phyloP scores from a whole-genome alignment of 53 echinoderm and acorn worm species.

The Holothuria scabra region DNA sequence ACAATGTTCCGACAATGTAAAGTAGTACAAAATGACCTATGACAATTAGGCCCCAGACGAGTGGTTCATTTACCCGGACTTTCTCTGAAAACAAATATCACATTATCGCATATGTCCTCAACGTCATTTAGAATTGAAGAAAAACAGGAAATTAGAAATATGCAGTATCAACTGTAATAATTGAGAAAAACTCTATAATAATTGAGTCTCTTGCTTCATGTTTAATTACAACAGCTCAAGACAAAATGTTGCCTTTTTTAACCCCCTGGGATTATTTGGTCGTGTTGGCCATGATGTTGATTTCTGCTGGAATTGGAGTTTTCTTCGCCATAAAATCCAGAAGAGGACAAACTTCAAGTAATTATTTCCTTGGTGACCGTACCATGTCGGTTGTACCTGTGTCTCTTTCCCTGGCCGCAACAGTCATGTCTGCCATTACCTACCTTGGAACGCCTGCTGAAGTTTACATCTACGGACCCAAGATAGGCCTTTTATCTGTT shows the following conservation, averaged over 20 bases:
- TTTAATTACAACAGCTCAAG: no score
- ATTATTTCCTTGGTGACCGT: constrained; percentile 36
- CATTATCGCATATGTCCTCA: no score
- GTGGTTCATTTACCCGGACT: no score
- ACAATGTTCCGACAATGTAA: no score
- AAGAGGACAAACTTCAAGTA: neutral
- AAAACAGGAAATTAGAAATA: no score
- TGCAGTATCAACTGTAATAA: no score
- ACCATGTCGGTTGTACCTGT: constrained; percentile 21
- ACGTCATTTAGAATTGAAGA: no score
- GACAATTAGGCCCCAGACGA: no score
- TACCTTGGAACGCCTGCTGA: constrained; percentile 35
- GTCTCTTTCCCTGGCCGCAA: constrained; percentile 7
- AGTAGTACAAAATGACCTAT: no score
- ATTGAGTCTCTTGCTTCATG: no score
- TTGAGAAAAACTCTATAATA: no score
- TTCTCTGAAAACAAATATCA: no score
- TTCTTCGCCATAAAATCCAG: neutral
- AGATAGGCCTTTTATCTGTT: neutral
- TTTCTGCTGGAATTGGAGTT: constrained; percentile 26
- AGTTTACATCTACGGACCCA: constrained; percentile 22
- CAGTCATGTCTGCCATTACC: constrained; percentile 44
- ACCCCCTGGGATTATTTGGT: constrained; percentile 21
- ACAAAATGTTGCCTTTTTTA: neutral
- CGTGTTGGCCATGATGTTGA: constrained; percentile 1